Base-by-base conservation (phyloP, 2,113 vertebrate genomes). In the Epinephelus fuscoguttatus region DNA sequence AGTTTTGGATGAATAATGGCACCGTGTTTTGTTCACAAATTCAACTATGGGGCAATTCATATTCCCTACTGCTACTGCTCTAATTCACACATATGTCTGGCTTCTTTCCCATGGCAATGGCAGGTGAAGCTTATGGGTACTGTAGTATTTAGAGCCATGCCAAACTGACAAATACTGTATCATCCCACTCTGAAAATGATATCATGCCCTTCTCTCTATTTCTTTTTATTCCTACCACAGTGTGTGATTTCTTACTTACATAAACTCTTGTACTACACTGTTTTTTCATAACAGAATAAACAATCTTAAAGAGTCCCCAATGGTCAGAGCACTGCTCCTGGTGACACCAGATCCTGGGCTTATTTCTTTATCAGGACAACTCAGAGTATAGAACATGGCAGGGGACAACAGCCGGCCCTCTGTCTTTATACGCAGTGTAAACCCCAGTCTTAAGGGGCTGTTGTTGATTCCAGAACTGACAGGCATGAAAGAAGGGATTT, bases 401-500 rank as follows among this genome's bases (percentile, higher is more conserved):
- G 27, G 47, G 61, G 57, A 75, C 84, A 33, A 25, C 42, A 56
- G 60, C 79, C 76, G 72, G 78, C 70, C 72, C 69, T 61, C 74
- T 84, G 72, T 80, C 84, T 80, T 81, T 81, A 56, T 68, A 68
- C 42, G 15, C 64, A 60, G 82, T 40, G 50, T 62, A 85, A 85
- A 79, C 33, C 78, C 21, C 42, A 40, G 70, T 81, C 81, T 83
- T 88, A 56, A 75, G 70, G 80, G 77, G 78, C 70, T 80, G 84
- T 84, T 83, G 87, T 82, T 70, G 73, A 88, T 89, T 88, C 82
- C 87, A 84, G 76, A 64, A 80, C 70, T 67, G 76, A 81, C 75
- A 77, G 82, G 81, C 87, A 90, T 93, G 81, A 93, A 93, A 88
- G 80, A 82, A 52, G 40, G 82, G 87, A 91, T 91, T 91, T 92